These are phyloP conservation scores for Parasteatoda tepidariorum DNA, from an alignment of 1,140 invertebrate genomes.

Conservation along the genomic window DNA sequence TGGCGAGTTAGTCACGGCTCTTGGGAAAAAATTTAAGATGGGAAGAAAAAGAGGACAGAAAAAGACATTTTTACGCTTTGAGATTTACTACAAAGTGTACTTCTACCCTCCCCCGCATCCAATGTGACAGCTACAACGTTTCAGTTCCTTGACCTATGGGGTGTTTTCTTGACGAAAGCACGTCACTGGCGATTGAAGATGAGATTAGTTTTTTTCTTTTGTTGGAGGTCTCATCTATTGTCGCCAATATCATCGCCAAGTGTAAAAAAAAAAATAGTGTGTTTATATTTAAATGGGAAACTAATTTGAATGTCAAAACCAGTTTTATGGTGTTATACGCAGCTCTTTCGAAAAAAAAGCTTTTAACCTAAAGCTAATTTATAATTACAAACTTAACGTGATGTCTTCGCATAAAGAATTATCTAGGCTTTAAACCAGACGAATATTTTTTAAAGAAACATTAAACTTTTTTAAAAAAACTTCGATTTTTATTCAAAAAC, in stretches of 20 bases:
- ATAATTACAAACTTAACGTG: no score
- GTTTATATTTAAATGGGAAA: neutral
- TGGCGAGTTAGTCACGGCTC: constrained; percentile 39
- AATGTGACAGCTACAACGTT: constrained; percentile 24
- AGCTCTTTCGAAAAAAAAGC: no score
- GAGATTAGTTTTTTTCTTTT: neutral
- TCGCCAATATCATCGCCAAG: constrained; percentile 1
- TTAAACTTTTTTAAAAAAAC: no score
- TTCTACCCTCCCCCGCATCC: neutral
- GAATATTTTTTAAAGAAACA: no score
- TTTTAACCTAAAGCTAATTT: no score
- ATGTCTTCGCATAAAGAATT: no score
- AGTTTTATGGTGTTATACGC: neutral
- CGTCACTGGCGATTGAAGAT: constrained; percentile 48
- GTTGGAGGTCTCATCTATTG: neutral
- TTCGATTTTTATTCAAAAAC: no score
- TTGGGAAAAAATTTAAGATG: constrained; percentile 1
- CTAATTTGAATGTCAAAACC: neutral
- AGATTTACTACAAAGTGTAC: constrained; percentile 58
- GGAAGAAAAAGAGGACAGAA: constrained; percentile 9
- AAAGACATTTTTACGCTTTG: constrained; percentile 49
- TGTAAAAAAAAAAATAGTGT: neutral
- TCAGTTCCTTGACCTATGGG: constrained; percentile 49
- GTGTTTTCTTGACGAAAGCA: constrained; percentile 28
- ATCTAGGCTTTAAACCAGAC: no score